A percentile compares a stretch with the other conserved stretches of the same genome.
phyloP scores from a whole-genome alignment of 1,140 invertebrate species.

The Diabrotica undecimpunctata region DNA sequence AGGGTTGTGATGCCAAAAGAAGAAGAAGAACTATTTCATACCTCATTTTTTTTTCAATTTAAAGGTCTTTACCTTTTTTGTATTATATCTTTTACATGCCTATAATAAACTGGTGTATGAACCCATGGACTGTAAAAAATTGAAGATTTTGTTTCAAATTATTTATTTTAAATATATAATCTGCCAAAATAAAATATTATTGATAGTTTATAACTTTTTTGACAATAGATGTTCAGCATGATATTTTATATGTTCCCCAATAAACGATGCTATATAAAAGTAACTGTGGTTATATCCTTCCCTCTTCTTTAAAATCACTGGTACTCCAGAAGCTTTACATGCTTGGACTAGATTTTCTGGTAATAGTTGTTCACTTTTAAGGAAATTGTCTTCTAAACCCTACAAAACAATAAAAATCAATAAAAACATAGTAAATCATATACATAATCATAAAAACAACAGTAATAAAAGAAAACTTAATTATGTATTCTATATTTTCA shows the following conservation, averaged over 20 bases:
- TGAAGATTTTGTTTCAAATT: background rate
- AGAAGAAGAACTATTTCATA: no score
- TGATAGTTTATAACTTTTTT: background rate
- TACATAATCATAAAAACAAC: background rate
- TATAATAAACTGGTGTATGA: no score
- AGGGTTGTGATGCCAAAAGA: no score
- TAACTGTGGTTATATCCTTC: constrained; percentile 96
- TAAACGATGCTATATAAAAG: constrained; percentile 90
- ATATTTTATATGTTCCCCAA: constrained; percentile 90
- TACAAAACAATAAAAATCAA: constrained; percentile 44
- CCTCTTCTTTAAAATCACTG: constrained; percentile 72
- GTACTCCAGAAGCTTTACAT: constrained; percentile 66
- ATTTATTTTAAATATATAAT: background rate
- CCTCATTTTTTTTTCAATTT: no score
- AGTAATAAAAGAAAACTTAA: no score
- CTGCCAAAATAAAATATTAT: background rate
- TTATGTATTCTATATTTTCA: no score
- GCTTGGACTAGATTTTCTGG: constrained; percentile 79
- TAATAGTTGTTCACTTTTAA: constrained; percentile 71
- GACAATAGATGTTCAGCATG: constrained; percentile 67
- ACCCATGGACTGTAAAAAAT: background rate
- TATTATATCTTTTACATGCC: no score
- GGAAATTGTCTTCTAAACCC: constrained; percentile 82
- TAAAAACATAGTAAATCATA: no score
- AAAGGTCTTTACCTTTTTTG: no score